Evolutionary conservation across 2,113 vertebrate genomes (phyloP).

Genomic region (Calidris pygmaea): DNA sequence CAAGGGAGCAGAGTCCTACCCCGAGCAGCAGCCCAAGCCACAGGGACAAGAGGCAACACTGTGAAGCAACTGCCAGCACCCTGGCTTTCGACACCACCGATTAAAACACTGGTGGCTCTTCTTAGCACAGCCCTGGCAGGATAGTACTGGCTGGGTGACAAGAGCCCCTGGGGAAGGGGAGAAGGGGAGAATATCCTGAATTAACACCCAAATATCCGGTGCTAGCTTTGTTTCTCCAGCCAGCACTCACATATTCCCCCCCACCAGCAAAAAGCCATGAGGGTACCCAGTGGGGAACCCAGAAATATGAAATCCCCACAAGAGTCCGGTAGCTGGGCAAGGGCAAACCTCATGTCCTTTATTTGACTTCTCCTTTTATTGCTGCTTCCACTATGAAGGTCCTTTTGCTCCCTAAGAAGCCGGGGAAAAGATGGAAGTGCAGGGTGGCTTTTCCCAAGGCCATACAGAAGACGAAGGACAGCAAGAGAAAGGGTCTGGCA

Average conservation of each 20-base stretch:
- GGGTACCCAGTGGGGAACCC: rapidly evolving
- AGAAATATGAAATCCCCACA: not conserved
- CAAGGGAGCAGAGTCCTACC: not conserved
- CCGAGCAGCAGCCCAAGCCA: rapidly evolving
- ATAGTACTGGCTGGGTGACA: not conserved
- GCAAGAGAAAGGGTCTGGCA: not conserved
- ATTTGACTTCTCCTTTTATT: not conserved
- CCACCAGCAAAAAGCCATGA: rapidly evolving
- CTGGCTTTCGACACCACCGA: not conserved
- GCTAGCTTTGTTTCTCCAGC: not conserved
- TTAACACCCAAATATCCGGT: not conserved
- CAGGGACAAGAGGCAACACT: not conserved
- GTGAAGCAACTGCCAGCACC: not conserved
- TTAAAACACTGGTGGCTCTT: not conserved
- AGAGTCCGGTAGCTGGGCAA: not conserved
- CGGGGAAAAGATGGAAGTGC: not conserved
- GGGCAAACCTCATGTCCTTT: not conserved
- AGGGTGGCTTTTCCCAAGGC: not conserved
- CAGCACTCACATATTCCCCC: not conserved
- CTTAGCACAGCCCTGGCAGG: not conserved
- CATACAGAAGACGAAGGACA: not conserved
- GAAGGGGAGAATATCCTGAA: not conserved
- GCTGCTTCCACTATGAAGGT: not conserved
- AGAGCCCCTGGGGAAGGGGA: not conserved
- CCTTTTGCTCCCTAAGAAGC: not conserved